phyloP scores from a whole-genome alignment of 2,888 invertebrate species.

The Lasius platythorax region DNA sequence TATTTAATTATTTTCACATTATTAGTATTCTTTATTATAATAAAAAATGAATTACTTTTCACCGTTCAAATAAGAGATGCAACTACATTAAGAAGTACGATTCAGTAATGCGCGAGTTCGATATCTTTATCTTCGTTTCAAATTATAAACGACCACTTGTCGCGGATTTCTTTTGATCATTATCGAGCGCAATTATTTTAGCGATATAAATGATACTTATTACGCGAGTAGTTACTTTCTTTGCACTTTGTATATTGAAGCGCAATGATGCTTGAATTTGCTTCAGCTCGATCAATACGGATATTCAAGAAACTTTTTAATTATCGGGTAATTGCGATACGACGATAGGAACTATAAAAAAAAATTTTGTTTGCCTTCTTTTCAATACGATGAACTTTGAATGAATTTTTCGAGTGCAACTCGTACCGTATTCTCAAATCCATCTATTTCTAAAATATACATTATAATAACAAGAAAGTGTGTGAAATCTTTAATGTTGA shows the following conservation, averaged over 20 bases:
- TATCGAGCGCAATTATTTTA: constrained; percentile 17
- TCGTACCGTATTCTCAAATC: neutral
- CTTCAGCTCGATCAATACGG: constrained; percentile 15
- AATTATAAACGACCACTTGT: neutral
- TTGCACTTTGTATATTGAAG: constrained; percentile 28
- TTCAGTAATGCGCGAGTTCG: neutral
- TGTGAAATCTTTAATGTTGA: neutral
- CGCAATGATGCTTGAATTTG: constrained; percentile 42
- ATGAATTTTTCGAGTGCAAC: constrained; percentile 17
- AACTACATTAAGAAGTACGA: neutral
- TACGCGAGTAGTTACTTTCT: constrained; percentile 30
- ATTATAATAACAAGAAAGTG: constrained; percentile 8
- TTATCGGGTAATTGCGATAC: constrained; percentile 48
- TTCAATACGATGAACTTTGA: constrained; percentile 13
- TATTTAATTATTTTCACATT: neutral
- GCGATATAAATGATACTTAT: constrained; percentile 36
- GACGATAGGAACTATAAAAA: constrained; percentile 7
- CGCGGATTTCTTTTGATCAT: constrained; percentile 6
- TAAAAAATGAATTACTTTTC: neutral
- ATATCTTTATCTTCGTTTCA: neutral
- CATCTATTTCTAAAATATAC: neutral
- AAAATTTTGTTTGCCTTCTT: constrained; percentile 17
- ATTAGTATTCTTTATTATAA: neutral
- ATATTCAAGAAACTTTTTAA: constrained; percentile 41
- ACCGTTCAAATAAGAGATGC: neutral